Evolutionary conservation across 2,888 invertebrate species (phyloP).

Genomic region (Drosophila hawaiiensis): DNA sequence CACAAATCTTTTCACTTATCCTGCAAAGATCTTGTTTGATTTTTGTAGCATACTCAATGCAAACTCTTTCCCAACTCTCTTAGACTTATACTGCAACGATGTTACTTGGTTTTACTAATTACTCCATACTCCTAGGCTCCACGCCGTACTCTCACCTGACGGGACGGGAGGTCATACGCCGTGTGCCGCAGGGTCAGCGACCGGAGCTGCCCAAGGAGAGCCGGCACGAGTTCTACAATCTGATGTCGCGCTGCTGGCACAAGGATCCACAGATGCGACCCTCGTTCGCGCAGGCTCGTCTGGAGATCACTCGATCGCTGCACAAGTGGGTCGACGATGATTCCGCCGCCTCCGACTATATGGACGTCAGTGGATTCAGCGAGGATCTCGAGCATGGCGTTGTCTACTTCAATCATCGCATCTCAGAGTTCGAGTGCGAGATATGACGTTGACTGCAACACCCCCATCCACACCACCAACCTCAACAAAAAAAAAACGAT

Average conservation of each 20-base stretch:
- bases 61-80: neutral
- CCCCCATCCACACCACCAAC: slow-evolving; percentile 19
- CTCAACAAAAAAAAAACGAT: neutral
- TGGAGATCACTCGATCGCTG: slow-evolving; percentile 83
- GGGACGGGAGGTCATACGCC: slow-evolving; percentile 92
- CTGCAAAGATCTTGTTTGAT: too few species aligned
- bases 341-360: slow-evolving; percentile 84
- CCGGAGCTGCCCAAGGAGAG: slow-evolving; percentile 93
- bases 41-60: neutral
- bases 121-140: slow-evolving; percentile 87
- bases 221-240: slow-evolving; percentile 89
- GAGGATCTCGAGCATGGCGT: slow-evolving; percentile 85
- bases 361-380: slow-evolving; percentile 85
- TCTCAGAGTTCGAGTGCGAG: slow-evolving; percentile 89
- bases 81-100: neutral
- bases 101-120: neutral
- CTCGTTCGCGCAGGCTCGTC: slow-evolving; percentile 88
- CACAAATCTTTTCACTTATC: too few species aligned
- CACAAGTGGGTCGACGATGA: slow-evolving; percentile 85
- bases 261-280: slow-evolving; percentile 91
- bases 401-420: slow-evolving; percentile 86
- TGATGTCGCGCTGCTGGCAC: slow-evolving; percentile 89
- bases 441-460: slow-evolving; percentile 85
- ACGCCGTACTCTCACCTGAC: slow-evolving; percentile 95
- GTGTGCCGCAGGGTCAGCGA: slow-evolving; percentile 91